phyloP scores from a whole-genome alignment of 2,113 vertebrate genomes.

The Taurulus bubalis region DNA sequence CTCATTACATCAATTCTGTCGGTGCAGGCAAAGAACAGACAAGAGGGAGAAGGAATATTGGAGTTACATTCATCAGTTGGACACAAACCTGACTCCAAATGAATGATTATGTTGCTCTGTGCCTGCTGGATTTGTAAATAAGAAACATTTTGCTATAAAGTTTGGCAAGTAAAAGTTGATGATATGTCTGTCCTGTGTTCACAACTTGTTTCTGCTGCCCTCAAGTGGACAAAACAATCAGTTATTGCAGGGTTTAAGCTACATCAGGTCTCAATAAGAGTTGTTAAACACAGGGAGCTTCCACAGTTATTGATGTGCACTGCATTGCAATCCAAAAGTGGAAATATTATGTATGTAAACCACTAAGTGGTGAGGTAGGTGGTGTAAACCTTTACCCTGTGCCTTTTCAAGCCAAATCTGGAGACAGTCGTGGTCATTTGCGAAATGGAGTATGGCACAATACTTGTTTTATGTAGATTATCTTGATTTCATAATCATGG shows the following conservation, averaged over 20 bases:
- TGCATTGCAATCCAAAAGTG: background rate
- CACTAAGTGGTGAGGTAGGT: too few relatives aligned
- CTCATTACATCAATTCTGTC: slow-evolving; percentile 3
- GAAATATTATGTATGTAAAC: background rate
- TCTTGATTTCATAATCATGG: background rate
- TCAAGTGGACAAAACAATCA: background rate
- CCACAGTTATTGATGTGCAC: background rate
- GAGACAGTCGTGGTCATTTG: too few relatives aligned
- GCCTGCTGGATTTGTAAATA: slow-evolving; percentile 7
- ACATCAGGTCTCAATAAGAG: background rate
- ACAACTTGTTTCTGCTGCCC: background rate
- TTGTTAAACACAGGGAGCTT: background rate
- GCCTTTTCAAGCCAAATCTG: too few relatives aligned
- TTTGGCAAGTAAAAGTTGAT: background rate
- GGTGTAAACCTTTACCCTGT: too few relatives aligned
- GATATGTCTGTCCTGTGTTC: background rate
- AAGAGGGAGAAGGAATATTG: background rate
- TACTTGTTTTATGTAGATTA: too few relatives aligned
- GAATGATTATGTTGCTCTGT: background rate
- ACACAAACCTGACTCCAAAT: background rate
- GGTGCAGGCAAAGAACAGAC: slow-evolving; percentile 2
- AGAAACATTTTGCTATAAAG: background rate
- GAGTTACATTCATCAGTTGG: background rate
- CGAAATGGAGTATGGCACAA: too few relatives aligned
- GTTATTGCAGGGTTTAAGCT: background rate